Conservation (phyloP, 92 coral and sea anemone species). For the Blastomussa wellsi region DNA sequence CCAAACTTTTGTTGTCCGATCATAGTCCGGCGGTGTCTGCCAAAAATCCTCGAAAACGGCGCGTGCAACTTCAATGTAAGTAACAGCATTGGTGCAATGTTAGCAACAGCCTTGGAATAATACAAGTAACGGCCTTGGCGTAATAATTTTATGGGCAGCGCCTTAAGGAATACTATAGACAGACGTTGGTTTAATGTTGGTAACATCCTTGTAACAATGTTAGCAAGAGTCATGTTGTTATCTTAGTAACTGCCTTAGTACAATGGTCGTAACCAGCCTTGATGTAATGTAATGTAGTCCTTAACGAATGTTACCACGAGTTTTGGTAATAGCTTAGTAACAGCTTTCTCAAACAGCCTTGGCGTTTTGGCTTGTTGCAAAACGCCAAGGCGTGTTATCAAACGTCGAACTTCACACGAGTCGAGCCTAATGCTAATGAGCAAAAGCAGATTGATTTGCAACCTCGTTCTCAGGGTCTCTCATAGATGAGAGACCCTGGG, state of each 20-base stretch:
- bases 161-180: too few relatives aligned
- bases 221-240: background rate
- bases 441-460: too few relatives aligned
- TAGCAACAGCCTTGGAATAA: background rate
- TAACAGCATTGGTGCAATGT: background rate
- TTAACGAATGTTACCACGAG: too few relatives aligned
- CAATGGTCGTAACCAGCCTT: background rate
- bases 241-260: background rate
- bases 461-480: too few relatives aligned
- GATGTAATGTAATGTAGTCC: too few relatives aligned
- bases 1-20: conserved; percentile 12
- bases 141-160: background rate
- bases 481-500: too few relatives aligned
- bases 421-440: too few relatives aligned
- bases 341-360: too few relatives aligned
- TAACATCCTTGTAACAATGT: background rate
- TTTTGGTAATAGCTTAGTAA: too few relatives aligned
- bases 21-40: background rate
- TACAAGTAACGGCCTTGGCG: background rate
- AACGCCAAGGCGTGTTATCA: too few relatives aligned
- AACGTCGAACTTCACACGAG: too few relatives aligned
- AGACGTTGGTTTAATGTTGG: background rate
- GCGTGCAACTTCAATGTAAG: background rate
- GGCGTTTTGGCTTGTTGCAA: too few relatives aligned
- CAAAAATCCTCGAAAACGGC: conserved; percentile 13